Evolutionary conservation across 1,140 invertebrate genomes (phyloP), one percentile per base, ranked within the genome.

Genomic region (Macrocentrus cingulum): DNA sequence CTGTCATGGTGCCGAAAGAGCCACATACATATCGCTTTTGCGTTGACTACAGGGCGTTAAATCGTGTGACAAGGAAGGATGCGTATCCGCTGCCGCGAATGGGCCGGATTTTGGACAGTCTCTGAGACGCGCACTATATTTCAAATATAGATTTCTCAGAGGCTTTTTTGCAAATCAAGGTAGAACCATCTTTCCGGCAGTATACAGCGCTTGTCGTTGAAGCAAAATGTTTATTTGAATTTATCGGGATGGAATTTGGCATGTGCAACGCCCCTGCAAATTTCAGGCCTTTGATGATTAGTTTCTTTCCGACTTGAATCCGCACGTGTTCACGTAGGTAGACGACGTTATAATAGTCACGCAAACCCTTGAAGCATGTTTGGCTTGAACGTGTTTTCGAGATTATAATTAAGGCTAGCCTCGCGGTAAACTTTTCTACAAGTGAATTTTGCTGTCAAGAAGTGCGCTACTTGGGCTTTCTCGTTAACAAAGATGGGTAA

Each of bases 101-200:
- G 32, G 54, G 56, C 2, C 53, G 56, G 2, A 60, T 69, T 8
- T 52, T 69, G 19, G 49, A 46, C 32, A 32, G 56, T 6, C 34
- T 64, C 36, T 16, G 51, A 6, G 22, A 51, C 1, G 58, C 62
- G 36, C 11, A 56, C 5, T 66, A 57, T 34, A 52, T 73, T 11
- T 62, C 65, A 1, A 65, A 65, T 8, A 9, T 74, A 1, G 67
- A 72, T 54, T 48, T 75, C 1, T 70, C 69, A 45, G 60, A 67
- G 42, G 71, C 67, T 0, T 74, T 67, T 46, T 72, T 66, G 60
- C 72, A 81, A 53, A 66, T 71, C 9, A 44, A 39, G 8, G 36
- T 66, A 18, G 44, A 54, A 11, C 48, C 55, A 36, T 41, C 60
- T 6, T 18, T 11, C 9, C 15, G n/a, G n/a, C 44, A 44, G 83